These are phyloP conservation scores for Hirtodrosophila histrioides DNA, from an alignment of 2,888 invertebrate genomes.

Conservation along the genomic window DNA sequence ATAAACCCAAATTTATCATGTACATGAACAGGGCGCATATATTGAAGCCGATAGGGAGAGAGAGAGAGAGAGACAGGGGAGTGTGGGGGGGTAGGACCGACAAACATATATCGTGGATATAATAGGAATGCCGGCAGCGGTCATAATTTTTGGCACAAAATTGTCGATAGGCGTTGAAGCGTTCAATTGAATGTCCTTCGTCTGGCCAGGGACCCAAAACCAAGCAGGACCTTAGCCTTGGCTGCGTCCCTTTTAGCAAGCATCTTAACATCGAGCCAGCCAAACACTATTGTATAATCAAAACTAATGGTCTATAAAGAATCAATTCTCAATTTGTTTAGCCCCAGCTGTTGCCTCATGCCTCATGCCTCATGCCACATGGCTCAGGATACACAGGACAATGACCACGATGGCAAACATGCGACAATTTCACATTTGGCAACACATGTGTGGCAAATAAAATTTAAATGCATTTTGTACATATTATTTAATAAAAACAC, in stretches of 20 bases:
- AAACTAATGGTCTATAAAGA: constrained; percentile 82
- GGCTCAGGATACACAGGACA: constrained; percentile 43
- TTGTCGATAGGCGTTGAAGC: constrained; percentile 81
- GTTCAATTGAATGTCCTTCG: constrained; percentile 77
- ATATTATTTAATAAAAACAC: constrained; percentile 55
- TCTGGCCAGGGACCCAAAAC: constrained; percentile 13
- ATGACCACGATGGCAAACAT: constrained; percentile 18
- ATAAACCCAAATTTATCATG: constrained; percentile 76
- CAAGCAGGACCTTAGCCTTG: constrained; percentile 11
- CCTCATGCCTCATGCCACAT: constrained; percentile 30
- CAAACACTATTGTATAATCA: constrained; percentile 76
- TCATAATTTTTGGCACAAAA: constrained; percentile 78
- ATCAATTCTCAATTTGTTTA: constrained; percentile 82
- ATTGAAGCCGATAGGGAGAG: neutral
- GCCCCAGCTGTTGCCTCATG: constrained; percentile 68
- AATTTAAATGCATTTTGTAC: constrained; percentile 70
- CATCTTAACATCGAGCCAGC: constrained; percentile 34
- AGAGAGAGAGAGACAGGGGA: neutral
- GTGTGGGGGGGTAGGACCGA: neutral
- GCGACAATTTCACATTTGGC: constrained; percentile 31
- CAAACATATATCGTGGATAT: constrained; percentile 71
- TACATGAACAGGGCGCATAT: constrained; percentile 48
- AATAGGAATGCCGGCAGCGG: constrained; percentile 64
- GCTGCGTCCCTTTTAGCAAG: neutral
- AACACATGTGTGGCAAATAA: constrained; percentile 74